phyloP scores from a whole-genome alignment of 2,797 vertebrate species.

The Clamator glandarius region DNA sequence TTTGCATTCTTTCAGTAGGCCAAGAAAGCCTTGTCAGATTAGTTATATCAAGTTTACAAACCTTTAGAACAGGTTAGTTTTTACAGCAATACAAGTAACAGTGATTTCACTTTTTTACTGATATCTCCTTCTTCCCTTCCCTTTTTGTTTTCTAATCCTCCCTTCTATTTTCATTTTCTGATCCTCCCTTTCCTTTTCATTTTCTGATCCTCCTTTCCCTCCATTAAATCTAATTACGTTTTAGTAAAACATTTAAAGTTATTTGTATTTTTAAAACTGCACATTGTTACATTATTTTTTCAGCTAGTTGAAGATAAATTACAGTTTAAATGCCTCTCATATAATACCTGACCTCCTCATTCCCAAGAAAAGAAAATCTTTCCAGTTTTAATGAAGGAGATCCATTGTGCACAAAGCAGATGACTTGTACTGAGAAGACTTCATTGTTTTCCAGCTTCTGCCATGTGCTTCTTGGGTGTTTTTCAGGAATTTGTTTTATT shows the following conservation, averaged over 20 bases:
- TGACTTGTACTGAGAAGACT: conserved; percentile 25
- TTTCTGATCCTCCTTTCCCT: not conserved
- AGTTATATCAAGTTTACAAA: not conserved
- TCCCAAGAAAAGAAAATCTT: conserved; percentile 19
- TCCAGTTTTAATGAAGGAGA: conserved; percentile 39
- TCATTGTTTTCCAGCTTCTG: conserved; percentile 48
- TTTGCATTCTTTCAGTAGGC: not conserved
- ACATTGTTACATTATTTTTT: not conserved
- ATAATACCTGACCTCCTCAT: not conserved
- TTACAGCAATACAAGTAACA: not conserved
- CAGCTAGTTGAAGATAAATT: not conserved
- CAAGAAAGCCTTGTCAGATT: not conserved
- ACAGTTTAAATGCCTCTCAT: not conserved
- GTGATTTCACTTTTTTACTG: not conserved
- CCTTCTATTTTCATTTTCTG: not conserved
- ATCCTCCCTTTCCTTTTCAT: not conserved
- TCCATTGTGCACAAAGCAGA: conserved; percentile 38
- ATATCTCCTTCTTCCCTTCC: not conserved
- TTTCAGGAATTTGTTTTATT: conserved; percentile 25
- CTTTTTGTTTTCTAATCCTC: not conserved
- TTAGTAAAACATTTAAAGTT: not conserved
- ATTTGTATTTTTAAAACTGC: not conserved
- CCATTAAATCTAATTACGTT: not conserved
- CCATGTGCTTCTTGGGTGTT: conserved; percentile 30
- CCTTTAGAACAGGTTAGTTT: not conserved